Conservation (phyloP, 2,888 invertebrate species). For the Mythimna albipuncta region DNA sequence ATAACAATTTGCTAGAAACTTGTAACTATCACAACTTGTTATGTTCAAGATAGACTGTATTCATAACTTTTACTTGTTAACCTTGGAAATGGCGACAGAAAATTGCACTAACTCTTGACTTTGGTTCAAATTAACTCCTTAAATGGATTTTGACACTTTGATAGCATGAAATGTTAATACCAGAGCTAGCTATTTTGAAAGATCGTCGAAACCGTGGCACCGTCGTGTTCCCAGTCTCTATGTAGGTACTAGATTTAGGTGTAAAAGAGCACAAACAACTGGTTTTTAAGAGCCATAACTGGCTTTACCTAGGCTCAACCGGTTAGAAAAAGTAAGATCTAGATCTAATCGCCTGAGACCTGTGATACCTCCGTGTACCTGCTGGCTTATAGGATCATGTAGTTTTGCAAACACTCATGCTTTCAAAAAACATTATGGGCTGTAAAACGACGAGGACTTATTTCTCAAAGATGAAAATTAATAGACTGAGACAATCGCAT, state of each 20-base stretch:
- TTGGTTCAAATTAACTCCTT: not conserved
- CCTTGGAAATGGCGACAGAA: not conserved
- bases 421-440: not conserved
- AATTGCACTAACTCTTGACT: not conserved
- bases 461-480: not conserved
- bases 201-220: not conserved
- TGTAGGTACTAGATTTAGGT: slow-evolving; percentile 40
- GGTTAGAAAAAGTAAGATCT: slow-evolving; percentile 56
- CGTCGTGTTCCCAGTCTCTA: slow-evolving; percentile 13
- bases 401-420: slow-evolving; percentile 7
- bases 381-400: slow-evolving; percentile 20
- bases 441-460: not conserved
- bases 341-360: slow-evolving; percentile 46
- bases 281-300: slow-evolving; percentile 49
- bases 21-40: slow-evolving; percentile 3
- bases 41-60: slow-evolving; percentile 17
- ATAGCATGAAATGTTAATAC: not conserved
- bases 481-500: not conserved
- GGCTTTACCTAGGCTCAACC: slow-evolving; percentile 41
- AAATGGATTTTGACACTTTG: not conserved
- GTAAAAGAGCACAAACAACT: slow-evolving; percentile 48
- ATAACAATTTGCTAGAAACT: slow-evolving; percentile 10
- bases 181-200: not conserved
- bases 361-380: slow-evolving; percentile 17
- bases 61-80: slow-evolving; percentile 14